Evolutionary conservation across 2,113 vertebrate species (phyloP), one percentile per base, ranked within the genome.

Genomic region (Mola mola): DNA sequence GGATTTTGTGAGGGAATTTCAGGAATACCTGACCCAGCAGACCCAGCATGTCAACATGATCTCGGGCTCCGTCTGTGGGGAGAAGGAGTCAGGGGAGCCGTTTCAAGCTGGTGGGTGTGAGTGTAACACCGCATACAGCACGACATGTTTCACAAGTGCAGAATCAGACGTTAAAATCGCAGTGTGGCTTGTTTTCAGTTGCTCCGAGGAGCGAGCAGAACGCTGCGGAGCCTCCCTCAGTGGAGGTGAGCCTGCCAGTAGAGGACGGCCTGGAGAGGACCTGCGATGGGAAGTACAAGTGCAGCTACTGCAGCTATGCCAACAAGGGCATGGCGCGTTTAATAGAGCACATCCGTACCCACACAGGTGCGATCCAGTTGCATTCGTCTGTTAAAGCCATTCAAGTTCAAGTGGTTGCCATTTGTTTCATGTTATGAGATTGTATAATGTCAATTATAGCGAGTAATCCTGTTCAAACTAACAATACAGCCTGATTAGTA

Each of bases 41-140:
- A 99, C 97, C 9, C 96, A 99, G 36, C 97, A 99, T 73, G 97
- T 99, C 61, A 99, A 99, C 87, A 98, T 98, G 96, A 99, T 99
- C 76, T 99, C 97, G 4, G 97, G 97, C 42, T 98, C 96, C 1
- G 95, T 99, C 29, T 93, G 94, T 62, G 94, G 94, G 2, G 96
- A 95, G 53, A 98, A 96, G 42, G 96, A 98, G 47, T 74, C 92
- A 2, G 92, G 93, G 68, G 89, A 93, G 68, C 89, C 61, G 2
- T 85, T 95, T 82, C 95, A 93, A 80, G 92, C 92, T 87, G 94
- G 96, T 98, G 38, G 94, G 96, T 98, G 38, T 6, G 26, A 10
- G 15, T 13, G 13, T 5, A 16, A 17, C 8, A 2, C 17, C 11
- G 1, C 2, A 33, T 4, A 28, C 6, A 37, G 5, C 6, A 15